Evolutionary conservation across 2,888 invertebrate genomes (phyloP), one percentile per base, ranked within the genome.

Genomic region (Coelinius sp.): DNA sequence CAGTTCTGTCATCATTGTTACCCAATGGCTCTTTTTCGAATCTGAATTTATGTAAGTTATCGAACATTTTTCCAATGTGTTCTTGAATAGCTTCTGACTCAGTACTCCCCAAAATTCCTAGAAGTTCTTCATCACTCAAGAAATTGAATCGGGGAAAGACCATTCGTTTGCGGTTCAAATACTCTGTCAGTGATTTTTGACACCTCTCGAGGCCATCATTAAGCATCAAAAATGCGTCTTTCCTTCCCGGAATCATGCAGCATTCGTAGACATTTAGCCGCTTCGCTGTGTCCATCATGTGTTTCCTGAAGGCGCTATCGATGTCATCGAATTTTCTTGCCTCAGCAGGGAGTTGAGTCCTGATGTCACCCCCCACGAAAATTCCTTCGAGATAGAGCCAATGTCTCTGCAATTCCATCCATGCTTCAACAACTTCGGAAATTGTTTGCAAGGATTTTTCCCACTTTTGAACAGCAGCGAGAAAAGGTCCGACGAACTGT

Each of bases 1-100:
- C 89, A 0, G 91, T 91, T 49, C 92, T 90, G 65, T 93, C 92
- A 12, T 91, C 90, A 73, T 90, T 90, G 80, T 94, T 93, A 7
- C 68, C 68, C 2, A 41, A 38, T 20, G 68, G 22, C 7, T 38
- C 46, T 49, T 91, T 90, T 24, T 90, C 90, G 78, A 97, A 89
- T 31, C 92, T 90, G 74, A 97, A 89, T 17, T 93, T 91, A 78
- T 93, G 92, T 31, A 97, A 93, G 83, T 97, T 97, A 87, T 97
- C 97, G 86, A 95, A 97, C 96, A 97, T 97, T 93, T 97, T 97
- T 68, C 96, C 94, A 91, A 97, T 95, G 84, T 97, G 96, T 81
- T 97, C 95, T 86, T 97, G 97, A 7, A 97, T 95, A 80, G 94
- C 94, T 67, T 90, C 90, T 8, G 95, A 93, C 75, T 95, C 94